Base-by-base conservation (phyloP, 2,888 invertebrate genomes). In the Phyllotreta cruciferae region DNA sequence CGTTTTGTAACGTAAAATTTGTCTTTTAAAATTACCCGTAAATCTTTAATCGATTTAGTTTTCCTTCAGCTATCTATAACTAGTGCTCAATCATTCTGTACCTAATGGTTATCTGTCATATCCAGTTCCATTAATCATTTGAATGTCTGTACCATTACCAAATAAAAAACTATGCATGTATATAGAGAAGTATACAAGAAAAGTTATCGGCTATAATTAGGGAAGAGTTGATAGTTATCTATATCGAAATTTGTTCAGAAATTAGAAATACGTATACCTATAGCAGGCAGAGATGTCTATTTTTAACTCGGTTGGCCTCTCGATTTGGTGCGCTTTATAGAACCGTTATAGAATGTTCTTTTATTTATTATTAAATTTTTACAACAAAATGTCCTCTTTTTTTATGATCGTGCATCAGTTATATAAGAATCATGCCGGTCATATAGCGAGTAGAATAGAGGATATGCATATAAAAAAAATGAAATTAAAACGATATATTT, bases 41-140 rank as follows among this genome's bases (percentile, higher is more conserved):
- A 10, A 52, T 52, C 37, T 52, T 37, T 37, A 52, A 52, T 37
- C 52, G 52, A 10, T 11, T 34, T 35, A 49, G 47, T 7, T 47
- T 7, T 44, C 44, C 47, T 47, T 47, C 34, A 24, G 11, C 14
- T 44, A 44, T 56, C 14, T 56, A 13, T 56, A 56, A 42, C 42
- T 56, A 36, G 37, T 10, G 38, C n/a, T 47, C 24, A 47, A 56
- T 56, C 56, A 52, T 38, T 44, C 52, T 60, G 42, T 42, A 60
- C 14, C 39, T 60, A 60, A 60, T 60, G 52, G 52, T 53, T 52
- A 42, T 60, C 52, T 52, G 60, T 60, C 60, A 60, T 44, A 42
- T 13, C 8, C 52, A 44, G 14, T 41, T 52, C 34, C 60, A 60
- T 60, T 60, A 52, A 52, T 60, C 60, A 60, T 37, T 6, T 24